Base-by-base conservation (phyloP, 2,113 vertebrate genomes). In the Turnix velox region DNA sequence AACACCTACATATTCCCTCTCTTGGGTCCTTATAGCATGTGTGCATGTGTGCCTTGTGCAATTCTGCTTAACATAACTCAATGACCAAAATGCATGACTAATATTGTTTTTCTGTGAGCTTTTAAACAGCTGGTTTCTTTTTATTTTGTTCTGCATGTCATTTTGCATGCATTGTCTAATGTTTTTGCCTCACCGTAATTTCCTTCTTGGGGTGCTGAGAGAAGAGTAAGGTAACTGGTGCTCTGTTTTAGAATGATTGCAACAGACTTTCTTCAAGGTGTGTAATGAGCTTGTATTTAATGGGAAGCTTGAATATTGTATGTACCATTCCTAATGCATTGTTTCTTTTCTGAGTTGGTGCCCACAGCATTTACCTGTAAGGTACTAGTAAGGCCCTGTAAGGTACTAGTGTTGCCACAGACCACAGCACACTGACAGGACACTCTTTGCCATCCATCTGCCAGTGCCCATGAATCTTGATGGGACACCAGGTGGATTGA, bases 81-180 rank as follows among this genome's bases (percentile, higher is more conserved):
- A 83, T 83, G 72, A 78, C 55, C 49, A 68, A 76, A 84, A 87
- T 77, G 90, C 84, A 93, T 67, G 92, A 28, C 61, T 90, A 79
- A 71, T 58, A 45, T 25, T 71, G 25, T 30, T 48, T 48, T 43
- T 74, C 40, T 68, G 33, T 62, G 61, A 67, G 57, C 23, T 86
- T 87, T 52, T 25, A 57, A 94, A 31, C 45, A 12, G 15, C 48
- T 57, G 17, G 3, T 83, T 91, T 87, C 31, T 46, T 71, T 28
- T 67, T 58, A 17, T 48, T 72, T 2, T 20, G 33, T 75, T 20
- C 20, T 54, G 63, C 83, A 31, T 54, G 76, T 78, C 59, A 58
- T n/a, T 43, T 78, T 91, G 75, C 77, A 78, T 77, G 69, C 30
- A 3, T 74, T 54, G 91, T 67, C 24, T 88, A 13, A 67, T n/a